phyloP scores from a whole-genome alignment of 2,113 vertebrate species.

The Colaptes auratus region DNA sequence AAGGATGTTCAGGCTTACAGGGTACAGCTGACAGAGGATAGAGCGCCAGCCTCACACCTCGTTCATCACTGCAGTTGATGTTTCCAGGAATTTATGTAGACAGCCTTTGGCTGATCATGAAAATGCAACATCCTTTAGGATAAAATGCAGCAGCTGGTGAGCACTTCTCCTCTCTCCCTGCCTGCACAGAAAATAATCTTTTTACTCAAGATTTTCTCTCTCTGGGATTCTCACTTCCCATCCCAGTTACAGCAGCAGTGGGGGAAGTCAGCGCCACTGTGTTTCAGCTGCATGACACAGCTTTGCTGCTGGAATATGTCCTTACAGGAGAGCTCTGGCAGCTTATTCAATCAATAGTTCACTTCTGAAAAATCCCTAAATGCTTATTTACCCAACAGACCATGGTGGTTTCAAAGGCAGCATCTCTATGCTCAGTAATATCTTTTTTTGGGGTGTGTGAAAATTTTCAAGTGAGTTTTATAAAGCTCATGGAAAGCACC shows the following conservation, averaged over 20 bases:
- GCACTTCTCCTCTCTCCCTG: background rate
- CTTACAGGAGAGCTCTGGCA: conserved; percentile 45
- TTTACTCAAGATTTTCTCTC: background rate
- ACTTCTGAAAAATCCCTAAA: conserved; percentile 59
- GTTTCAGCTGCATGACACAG: conserved; percentile 1
- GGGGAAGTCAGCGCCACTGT: background rate
- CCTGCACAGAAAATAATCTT: background rate
- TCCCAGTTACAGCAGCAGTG: background rate
- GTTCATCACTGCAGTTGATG: background rate
- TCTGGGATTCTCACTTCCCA: background rate
- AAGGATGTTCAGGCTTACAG: background rate
- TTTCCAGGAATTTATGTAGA: background rate
- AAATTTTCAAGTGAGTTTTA: conserved; percentile 34
- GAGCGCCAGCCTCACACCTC: background rate
- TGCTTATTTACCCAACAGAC: conserved; percentile 49
- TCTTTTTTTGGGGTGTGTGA: background rate
- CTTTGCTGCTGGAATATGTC: conserved; percentile 33
- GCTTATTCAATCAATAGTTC: conserved; percentile 71
- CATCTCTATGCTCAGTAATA: conserved; percentile 6
- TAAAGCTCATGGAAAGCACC: background rate
- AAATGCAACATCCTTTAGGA: background rate
- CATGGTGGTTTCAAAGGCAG: conserved; percentile 28
- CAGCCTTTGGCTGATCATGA: background rate
- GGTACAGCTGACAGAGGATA: background rate
- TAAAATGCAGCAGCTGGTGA: background rate